phyloP scores from a whole-genome alignment of 2,888 invertebrate genomes.

The Drosophila parthenogenetica region DNA sequence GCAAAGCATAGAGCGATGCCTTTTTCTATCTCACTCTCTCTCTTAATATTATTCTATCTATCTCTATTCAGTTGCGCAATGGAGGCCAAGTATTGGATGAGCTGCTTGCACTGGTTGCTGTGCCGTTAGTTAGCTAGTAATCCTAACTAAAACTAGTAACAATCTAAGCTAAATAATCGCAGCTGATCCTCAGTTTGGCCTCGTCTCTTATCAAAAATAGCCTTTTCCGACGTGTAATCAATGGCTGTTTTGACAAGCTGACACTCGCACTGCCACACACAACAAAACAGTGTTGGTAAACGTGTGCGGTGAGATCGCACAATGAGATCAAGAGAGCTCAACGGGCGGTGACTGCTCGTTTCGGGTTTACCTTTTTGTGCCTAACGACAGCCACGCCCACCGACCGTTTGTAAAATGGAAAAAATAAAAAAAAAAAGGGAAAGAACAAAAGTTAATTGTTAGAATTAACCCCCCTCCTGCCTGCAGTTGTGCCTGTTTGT shows the following conservation, averaged over 20 bases:
- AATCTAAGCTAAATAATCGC: conserved; percentile 34
- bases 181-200: conserved; percentile 51
- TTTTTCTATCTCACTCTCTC: conserved; percentile 3
- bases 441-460: conserved; percentile 73
- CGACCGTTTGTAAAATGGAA: conserved; percentile 4
- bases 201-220: conserved; percentile 4
- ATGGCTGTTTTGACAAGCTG: conserved; percentile 67
- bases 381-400: conserved; percentile 62
- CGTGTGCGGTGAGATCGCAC: conserved; percentile 25
- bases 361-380: conserved; percentile 47
- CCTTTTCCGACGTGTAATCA: conserved; percentile 32
- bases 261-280: conserved; percentile 53
- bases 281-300: conserved; percentile 54
- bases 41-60: conserved; percentile 1
- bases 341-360: conserved; percentile 66
- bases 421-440: conserved; percentile 21
- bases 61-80: conserved; percentile 42
- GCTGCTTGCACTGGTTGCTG: conserved; percentile 2
- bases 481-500: conserved; percentile 65
- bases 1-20: conserved; percentile 42
- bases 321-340: conserved; percentile 40
- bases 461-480: conserved; percentile 42
- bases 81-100: conserved; percentile 26
- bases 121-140: conserved; percentile 6
- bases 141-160: conserved; percentile 2